Percentiles rank a stretch among this genome's conserved stretches.
Evolutionary conservation across 2,797 vertebrate species (phyloP).

Genomic region (Muscicapa striata): DNA sequence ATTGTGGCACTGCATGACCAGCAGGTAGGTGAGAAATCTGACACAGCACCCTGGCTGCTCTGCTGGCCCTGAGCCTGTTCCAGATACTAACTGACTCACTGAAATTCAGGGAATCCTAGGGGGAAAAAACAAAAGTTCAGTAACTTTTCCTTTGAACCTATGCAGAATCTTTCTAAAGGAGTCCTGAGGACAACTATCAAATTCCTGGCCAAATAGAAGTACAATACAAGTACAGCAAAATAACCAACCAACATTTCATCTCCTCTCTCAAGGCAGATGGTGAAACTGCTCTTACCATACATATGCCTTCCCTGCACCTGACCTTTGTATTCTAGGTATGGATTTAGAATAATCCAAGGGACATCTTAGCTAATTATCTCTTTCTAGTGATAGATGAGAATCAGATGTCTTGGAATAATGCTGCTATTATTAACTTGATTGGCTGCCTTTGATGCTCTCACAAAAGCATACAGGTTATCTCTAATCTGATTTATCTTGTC

Average conservation of each 20-base stretch:
- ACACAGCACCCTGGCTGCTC: not conserved
- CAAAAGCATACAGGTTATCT: constrained; percentile 17
- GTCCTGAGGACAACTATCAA: not conserved
- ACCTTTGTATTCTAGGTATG: not conserved
- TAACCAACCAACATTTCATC: not conserved
- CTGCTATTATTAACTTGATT: constrained; percentile 37
- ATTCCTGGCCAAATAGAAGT: not conserved
- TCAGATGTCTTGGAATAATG: not conserved
- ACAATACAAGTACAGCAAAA: not conserved
- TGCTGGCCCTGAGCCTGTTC: not conserved
- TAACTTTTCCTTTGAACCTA: not conserved
- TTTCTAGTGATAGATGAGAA: constrained; percentile 36
- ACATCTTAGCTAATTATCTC: not conserved
- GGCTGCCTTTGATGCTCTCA: constrained; percentile 15
- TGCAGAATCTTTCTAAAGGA: not conserved
- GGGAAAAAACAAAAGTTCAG: not conserved
- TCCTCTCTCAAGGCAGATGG: not conserved
- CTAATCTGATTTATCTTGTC: constrained; percentile 48
- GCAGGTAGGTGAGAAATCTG: not conserved
- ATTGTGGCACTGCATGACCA: not conserved
- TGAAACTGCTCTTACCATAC: not conserved
- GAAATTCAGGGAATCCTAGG: not conserved
- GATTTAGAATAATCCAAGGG: not conserved
- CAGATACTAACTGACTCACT: not conserved
- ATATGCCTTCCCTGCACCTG: not conserved